Conservation (phyloP, 2,797 vertebrate species). For the Melanotaenia trifasciata region DNA sequence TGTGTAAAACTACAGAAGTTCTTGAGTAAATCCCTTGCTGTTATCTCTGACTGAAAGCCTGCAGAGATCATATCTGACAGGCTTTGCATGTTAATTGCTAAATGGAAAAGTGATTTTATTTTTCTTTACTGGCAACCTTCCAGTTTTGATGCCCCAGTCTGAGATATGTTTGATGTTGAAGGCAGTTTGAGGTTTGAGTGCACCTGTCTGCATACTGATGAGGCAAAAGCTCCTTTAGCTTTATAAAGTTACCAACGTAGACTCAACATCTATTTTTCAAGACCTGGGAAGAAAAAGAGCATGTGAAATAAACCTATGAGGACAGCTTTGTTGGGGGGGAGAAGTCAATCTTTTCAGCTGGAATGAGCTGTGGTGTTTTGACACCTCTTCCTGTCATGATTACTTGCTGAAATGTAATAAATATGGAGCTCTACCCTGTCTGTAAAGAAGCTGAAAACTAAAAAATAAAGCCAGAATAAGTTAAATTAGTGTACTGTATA, state of each 20-base stretch:
- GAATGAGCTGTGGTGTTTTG: constrained; percentile 2
- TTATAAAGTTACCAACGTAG: background rate
- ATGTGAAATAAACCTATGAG: background rate
- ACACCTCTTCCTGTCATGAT: constrained; percentile 20
- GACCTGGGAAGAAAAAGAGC: background rate
- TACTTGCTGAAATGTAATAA: constrained; percentile 14
- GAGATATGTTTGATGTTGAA: constrained; percentile 28
- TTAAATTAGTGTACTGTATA: background rate
- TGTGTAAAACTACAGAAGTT: too few species aligned
- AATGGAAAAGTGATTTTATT: background rate
- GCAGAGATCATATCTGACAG: background rate
- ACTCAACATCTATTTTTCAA: background rate
- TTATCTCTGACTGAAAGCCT: background rate
- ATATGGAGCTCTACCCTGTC: background rate
- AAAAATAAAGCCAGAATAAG: background rate
- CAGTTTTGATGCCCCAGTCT: constrained; percentile 34
- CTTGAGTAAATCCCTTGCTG: too few species aligned
- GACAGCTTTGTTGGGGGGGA: background rate
- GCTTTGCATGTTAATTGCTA: background rate
- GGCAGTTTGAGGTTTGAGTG: constrained; percentile 33
- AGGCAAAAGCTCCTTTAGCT: constrained; percentile 5
- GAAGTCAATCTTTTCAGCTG: background rate
- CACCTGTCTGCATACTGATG: constrained; percentile 61
- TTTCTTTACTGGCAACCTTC: constrained; percentile 27
- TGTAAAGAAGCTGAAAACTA: background rate